Base-by-base conservation (phyloP, 2,797 vertebrate species). In the Cynodonichthys magdalenae region DNA sequence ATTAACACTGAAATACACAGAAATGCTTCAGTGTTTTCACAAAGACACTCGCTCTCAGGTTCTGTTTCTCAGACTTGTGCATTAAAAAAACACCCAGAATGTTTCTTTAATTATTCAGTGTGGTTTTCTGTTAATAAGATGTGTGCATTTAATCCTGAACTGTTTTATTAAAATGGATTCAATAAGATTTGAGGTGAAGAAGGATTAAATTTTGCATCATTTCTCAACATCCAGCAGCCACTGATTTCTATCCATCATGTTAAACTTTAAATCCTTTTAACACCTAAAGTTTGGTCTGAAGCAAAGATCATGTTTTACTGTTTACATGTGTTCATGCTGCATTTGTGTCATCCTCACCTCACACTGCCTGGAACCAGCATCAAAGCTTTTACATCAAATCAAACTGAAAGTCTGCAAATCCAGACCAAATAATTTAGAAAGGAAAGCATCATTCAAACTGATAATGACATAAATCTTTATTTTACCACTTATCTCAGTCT, bases 41-140 rank as follows among this genome's bases (percentile, higher is more conserved):
- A 56, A 17, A 45, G 11, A 69, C 39, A 45, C 59, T n/a, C 67
- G 17, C 52, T 36, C 44, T 2, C 2, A 5, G 18, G 11, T 20
- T 46, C 52, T 0, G 65, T 39, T 45, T 75, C 19, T 70, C 42
- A 61, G 17, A 41, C 44, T 42, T 66, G 55, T 66, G 67, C 63
- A 36, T 36, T 19, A 53, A 63, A 53, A 63, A 41, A 19, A 18
- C 27, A 8, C 15, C 12, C 20, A 44, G 39, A 1, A 11, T 11
- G 46, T 49, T 44, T 17, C n/a, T 48, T 57, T 8, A 15, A 24
- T 15, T 28, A 44, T 61, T 53, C n/a, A 15, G 9, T 36, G 29
- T 15, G 9, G 24, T 11, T 65, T 56, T 42, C 18, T 45, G 12
- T 46, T 17, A 28, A 53, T 24, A 1, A 10, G 19, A 47, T 56